Percentiles rank a stretch among this genome's conserved stretches.
Evolutionary conservation across 2,797 vertebrate species (phyloP).

Genomic region (Rhynchonycteris naso): DNA sequence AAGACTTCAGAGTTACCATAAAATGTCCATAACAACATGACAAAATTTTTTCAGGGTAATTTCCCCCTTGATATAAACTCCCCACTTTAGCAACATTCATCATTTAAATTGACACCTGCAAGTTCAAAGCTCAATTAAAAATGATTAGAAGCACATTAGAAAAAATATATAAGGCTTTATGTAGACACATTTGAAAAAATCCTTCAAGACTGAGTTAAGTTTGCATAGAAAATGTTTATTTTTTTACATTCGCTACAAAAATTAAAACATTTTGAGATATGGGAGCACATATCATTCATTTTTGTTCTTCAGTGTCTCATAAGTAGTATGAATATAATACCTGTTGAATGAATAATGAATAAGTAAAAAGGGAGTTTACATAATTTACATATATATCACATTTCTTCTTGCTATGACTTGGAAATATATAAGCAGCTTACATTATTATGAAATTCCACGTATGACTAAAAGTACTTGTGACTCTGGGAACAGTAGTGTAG

Average conservation of each 20-base stretch:
- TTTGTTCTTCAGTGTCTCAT: background rate
- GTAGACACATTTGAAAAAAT: slow-evolving; percentile 52
- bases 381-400: background rate
- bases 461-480: background rate
- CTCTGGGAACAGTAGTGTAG: background rate
- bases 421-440: background rate
- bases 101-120: slow-evolving; percentile 56
- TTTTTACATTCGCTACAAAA: slow-evolving; percentile 14
- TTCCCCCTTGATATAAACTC: slow-evolving; percentile 10
- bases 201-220: slow-evolving; percentile 28
- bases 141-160: slow-evolving; percentile 57
- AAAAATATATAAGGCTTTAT: slow-evolving; percentile 50
- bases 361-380: background rate
- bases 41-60: slow-evolving; percentile 8
- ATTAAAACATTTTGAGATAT: background rate
- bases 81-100: background rate
- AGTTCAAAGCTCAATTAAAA: slow-evolving; percentile 56
- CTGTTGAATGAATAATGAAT: background rate
- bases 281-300: background rate
- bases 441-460: background rate
- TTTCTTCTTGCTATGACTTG: background rate
- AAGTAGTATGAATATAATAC: background rate
- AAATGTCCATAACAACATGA: background rate
- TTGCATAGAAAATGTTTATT: slow-evolving; percentile 45
- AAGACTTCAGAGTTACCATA: background rate